Base-by-base conservation (phyloP, 2,888 invertebrate species). In the Eumerus sabulonum region DNA sequence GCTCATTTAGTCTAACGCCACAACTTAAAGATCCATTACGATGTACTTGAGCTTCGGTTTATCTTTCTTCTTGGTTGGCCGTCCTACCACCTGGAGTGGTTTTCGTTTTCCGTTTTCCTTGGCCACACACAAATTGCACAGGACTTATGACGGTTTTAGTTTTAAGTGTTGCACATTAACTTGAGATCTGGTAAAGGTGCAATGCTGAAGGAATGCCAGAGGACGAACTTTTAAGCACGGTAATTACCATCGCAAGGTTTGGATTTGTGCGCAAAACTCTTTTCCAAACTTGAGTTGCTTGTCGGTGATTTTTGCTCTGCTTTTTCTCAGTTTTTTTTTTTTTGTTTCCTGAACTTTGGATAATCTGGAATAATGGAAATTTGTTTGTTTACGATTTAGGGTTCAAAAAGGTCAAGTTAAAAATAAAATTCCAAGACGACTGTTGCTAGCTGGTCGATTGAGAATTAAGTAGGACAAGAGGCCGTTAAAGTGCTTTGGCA, bases 201-300 rank as follows among this genome's bases (percentile, higher is more conserved):
- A 74, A 47, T 53, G 27, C 7, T 27, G 27, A 68, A 57, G 66
- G 68, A 62, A 57, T 45, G 62, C 50, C 59, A 9, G 67, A 73
- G 79, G 79, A 79, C 54, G 74, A 79, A 79, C 74, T 79, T 79
- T 79, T 79, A 74, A 79, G 79, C 79, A 54, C 74, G 48, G 74
- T 79, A 79, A 79, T 79, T 79, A 79, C 79, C 67, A 60, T 60
- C 54, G 60, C 50, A 11, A 40, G 68, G 66, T 57, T 66, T 40
- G n/a, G 40, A 27, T 27, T 27, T 27, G 27, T 7, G 44, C 44
- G 13, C 9, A 13, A 44, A 14, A 13, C 13, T 44, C 27, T 4
- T 27, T 27, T 27, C 7, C 3, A 27, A 27, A 27, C 27, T 27
- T 27, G 7, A 27, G 27, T 4, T 27, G 27, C 27, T 27, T 27